Evolutionary conservation across 2,113 vertebrate species (phyloP).

Genomic region (Sphyrna mokarran): DNA sequence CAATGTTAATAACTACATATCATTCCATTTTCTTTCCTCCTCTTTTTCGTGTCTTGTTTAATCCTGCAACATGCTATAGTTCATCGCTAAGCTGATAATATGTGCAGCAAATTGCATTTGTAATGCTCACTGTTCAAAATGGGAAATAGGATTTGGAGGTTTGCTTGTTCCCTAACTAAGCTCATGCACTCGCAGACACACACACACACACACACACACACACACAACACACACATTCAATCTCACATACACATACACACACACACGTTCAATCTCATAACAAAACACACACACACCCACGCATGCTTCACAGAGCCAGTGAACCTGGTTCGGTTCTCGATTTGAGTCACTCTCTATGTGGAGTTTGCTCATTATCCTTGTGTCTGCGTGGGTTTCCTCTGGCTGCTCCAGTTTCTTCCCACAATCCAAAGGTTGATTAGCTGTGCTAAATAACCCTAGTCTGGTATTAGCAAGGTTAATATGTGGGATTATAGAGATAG

Average conservation of each 20-base stretch:
- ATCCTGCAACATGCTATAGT: neutral
- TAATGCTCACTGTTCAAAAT: neutral
- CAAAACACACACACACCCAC: neutral
- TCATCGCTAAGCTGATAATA: slow-evolving; percentile 20
- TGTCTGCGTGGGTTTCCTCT: too few species aligned
- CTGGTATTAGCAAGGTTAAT: too few species aligned
- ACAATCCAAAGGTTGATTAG: too few species aligned
- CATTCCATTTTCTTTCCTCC: neutral
- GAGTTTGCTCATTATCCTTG: too few species aligned
- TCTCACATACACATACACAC: neutral
- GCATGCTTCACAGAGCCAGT: too few species aligned
- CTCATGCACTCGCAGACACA: neutral
- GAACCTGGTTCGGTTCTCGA: too few species aligned
- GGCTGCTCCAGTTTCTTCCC: too few species aligned
- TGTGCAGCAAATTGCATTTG: slow-evolving; percentile 18
- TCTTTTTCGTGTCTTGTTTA: neutral
- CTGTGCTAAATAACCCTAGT: too few species aligned
- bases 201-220: neutral
- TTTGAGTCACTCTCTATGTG: too few species aligned
- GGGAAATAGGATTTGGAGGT: slow-evolving; percentile 23
- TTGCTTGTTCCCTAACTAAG: neutral
- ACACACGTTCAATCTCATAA: neutral
- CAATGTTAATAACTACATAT: slow-evolving; percentile 23
- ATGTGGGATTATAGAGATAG: too few species aligned
- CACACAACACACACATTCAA: neutral